Evolutionary conservation across 2,888 invertebrate species (phyloP), one percentile per base, ranked within the genome.

Genomic region (Catocala nupta): DNA sequence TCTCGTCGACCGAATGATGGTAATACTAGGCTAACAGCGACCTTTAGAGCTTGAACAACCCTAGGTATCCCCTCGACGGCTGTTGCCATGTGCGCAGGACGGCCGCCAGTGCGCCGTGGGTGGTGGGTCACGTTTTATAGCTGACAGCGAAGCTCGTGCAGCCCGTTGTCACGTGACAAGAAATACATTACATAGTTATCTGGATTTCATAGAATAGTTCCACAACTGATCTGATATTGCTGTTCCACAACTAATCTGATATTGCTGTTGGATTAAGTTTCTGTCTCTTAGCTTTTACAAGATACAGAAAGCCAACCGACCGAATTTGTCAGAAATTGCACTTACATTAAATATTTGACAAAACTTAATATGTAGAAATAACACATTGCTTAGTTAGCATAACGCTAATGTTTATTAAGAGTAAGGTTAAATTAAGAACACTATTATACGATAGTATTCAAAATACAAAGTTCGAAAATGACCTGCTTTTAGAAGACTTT

Each of bases 61-160:
- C 39, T 6, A 42, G 5, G 10, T 2, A 25, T 5, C 34, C 33
- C 33, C 51, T 51, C 25, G 10, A 16, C 10, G 25, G 42, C 9
- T 48, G 61, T 56, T 16, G 12, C 36, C 51, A 48, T 49, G 16
- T 55, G 55, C 25, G 25, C 44, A 53, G 52, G 39, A 48, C 44
- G 51, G 42, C n/a, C 12, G 51, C 12, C 39, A 45, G 12, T 44
- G 11, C 60, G 7, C 13, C 25, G 49, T 44, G 55, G 57, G 57
- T 54, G 57, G 60, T 36, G n/a, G 45, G 54, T 63, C 63, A 63
- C 63, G 57, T 63, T 53, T 58, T 49, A 63, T 33, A 13, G 34
- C 42, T 42, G 51, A 45, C 52, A 51, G 33, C 33, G 56, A 34
- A 47, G 2, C 56, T 48, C 52, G 52, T 61, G 55, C 56, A 55